Conservation (phyloP, 2,113 vertebrate genomes). For the Ceuthmochares aereus region DNA sequence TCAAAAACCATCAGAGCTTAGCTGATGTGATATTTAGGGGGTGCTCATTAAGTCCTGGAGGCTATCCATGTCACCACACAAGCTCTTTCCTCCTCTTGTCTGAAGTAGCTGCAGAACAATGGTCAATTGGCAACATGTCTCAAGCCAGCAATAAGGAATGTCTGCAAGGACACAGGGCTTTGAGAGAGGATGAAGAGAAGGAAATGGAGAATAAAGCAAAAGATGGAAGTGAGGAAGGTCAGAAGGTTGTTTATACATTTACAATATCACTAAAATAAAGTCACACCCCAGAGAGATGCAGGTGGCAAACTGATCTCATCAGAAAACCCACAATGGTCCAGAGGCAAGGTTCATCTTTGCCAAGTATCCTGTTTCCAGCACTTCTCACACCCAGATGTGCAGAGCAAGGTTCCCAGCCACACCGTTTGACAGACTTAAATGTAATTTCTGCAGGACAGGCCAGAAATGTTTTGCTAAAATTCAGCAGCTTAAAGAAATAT, state of each 20-base stretch:
- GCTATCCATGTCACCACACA: rapidly evolving
- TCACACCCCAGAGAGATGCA: background rate
- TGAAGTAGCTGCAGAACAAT: background rate
- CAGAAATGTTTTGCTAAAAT: background rate
- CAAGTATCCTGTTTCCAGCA: constrained; percentile 22
- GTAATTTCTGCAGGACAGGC: background rate
- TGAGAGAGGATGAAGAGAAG: constrained; percentile 13
- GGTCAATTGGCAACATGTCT: background rate
- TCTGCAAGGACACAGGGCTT: background rate
- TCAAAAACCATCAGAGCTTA: background rate
- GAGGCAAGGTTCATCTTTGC: background rate
- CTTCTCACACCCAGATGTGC: background rate
- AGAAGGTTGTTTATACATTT: constrained; percentile 23
- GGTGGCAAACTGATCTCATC: constrained; percentile 44
- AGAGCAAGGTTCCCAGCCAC: background rate
- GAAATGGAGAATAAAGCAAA: constrained; percentile 43
- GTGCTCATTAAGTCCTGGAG: background rate
- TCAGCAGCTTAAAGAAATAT: background rate
- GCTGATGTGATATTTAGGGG: background rate
- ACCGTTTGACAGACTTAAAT: background rate
- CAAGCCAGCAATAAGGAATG: background rate
- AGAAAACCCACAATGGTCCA: constrained; percentile 30
- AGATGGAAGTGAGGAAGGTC: constrained; percentile 54
- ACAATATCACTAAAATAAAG: constrained; percentile 42
- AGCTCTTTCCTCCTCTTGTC: background rate